Evolutionary conservation across 2,888 invertebrate species (phyloP).

Genomic region (Stenurella melanura): DNA sequence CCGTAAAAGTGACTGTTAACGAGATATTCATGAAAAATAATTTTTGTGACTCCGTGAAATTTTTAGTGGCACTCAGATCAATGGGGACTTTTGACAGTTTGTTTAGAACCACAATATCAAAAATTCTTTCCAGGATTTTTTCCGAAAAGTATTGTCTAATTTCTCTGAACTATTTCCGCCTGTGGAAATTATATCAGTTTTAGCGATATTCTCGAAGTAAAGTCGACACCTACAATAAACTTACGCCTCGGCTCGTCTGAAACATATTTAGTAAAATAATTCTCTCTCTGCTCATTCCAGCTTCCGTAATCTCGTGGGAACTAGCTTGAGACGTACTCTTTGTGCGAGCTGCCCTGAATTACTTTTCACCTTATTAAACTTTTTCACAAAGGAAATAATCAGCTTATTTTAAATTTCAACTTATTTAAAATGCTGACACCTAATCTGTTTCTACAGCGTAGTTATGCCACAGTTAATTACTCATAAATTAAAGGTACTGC

Average conservation of each 20-base stretch:
- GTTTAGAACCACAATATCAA: too few relatives aligned
- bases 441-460: neutral
- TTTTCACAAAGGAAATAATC: slow-evolving; percentile 12
- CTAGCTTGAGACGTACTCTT: slow-evolving; percentile 17
- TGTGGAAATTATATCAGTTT: too few relatives aligned
- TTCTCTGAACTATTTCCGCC: too few relatives aligned
- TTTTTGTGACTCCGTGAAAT: too few relatives aligned
- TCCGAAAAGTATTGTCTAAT: too few relatives aligned
- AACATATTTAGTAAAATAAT: neutral
- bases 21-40: too few relatives aligned
- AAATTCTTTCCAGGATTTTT: too few relatives aligned
- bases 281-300: slow-evolving; percentile 6
- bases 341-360: slow-evolving; percentile 17
- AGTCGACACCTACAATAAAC: neutral
- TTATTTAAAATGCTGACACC: slow-evolving; percentile 1
- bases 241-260: neutral
- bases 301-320: slow-evolving; percentile 32
- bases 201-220: neutral
- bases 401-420: neutral
- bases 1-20: too few relatives aligned
- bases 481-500: neutral
- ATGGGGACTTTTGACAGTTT: too few relatives aligned
- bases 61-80: too few relatives aligned
- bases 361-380: slow-evolving; percentile 17
- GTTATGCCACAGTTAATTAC: neutral